phyloP scores from a whole-genome alignment of 2,113 vertebrate species.

The Ochotona princeps region DNA sequence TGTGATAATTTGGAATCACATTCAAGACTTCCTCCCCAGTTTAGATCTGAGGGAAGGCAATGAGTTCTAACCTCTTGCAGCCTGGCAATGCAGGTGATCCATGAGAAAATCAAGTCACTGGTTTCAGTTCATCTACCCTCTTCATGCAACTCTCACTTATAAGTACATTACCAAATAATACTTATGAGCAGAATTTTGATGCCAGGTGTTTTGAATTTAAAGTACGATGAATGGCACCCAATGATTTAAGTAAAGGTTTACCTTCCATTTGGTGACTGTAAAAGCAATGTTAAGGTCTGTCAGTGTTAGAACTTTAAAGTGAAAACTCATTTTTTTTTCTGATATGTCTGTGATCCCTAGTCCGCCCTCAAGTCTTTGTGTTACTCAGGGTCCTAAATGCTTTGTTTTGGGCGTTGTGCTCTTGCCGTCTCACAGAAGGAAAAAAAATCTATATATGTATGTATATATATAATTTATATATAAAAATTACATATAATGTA shows the following conservation, averaged over 20 bases:
- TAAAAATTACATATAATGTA: no score
- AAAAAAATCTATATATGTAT: no score
- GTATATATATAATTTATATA: no score
- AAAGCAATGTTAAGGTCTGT: background rate
- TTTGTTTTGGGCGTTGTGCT: background rate
- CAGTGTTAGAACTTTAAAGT: background rate
- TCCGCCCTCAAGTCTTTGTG: background rate
- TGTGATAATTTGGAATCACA: background rate
- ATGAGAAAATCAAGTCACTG: background rate
- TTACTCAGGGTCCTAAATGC: background rate
- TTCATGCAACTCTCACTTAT: background rate
- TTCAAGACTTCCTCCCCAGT: background rate
- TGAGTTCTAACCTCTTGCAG: background rate
- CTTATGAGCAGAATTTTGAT: conserved; percentile 44
- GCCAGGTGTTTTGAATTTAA: conserved; percentile 56
- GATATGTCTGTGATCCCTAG: background rate
- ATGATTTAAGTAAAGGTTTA: conserved; percentile 6
- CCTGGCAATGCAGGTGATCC: background rate
- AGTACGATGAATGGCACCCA: conserved; percentile 1
- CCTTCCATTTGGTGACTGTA: background rate
- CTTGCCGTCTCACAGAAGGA: background rate
- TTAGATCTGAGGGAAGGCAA: background rate
- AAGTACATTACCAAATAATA: conserved; percentile 26
- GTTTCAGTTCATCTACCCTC: conserved; percentile 12
- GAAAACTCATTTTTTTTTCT: background rate